Conservation (phyloP, 2,113 vertebrate genomes). For the Cyanoderma ruficeps region DNA sequence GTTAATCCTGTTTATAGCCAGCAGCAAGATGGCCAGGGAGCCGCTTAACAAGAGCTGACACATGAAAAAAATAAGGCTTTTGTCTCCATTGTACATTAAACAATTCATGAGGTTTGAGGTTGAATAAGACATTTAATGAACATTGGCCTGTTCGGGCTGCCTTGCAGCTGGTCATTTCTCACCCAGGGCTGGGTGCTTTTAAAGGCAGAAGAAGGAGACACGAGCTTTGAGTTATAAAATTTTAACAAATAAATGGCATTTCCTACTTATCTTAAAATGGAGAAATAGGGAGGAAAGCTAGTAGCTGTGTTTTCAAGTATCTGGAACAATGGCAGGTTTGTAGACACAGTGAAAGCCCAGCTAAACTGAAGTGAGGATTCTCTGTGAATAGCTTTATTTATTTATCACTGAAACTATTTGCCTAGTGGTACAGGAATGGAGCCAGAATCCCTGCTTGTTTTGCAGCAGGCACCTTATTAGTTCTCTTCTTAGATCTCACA, state of each 20-base stretch:
- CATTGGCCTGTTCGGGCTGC: conserved; percentile 63
- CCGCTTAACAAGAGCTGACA: conserved; percentile 75
- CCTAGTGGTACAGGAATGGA: neutral
- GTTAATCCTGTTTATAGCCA: conserved; percentile 73
- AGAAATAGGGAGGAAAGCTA: conserved; percentile 35
- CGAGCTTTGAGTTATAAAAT: conserved; percentile 64
- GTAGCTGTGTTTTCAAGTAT: conserved; percentile 9
- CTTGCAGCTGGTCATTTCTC: conserved; percentile 77
- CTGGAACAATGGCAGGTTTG: conserved; percentile 13
- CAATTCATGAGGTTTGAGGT: conserved; percentile 79
- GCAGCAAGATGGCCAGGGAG: conserved; percentile 69
- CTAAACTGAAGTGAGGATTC: neutral
- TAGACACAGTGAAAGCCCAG: neutral
- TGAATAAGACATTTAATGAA: conserved; percentile 79
- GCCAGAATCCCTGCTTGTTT: conserved; percentile 12
- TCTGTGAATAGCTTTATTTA: neutral
- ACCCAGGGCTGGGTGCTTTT: conserved; percentile 58
- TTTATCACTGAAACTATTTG: conserved; percentile 42
- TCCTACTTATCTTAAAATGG: conserved; percentile 48
- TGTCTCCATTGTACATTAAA: conserved; percentile 76
- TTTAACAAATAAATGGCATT: conserved; percentile 61
- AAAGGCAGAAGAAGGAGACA: conserved; percentile 26
- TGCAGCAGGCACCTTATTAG: conserved; percentile 30
- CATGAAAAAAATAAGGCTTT: conserved; percentile 76
- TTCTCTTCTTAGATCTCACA: conserved; percentile 8